Evolutionary conservation across 2,113 vertebrate species (phyloP), one percentile per base, ranked within the genome.

Genomic region (Eolophus roseicapilla): DNA sequence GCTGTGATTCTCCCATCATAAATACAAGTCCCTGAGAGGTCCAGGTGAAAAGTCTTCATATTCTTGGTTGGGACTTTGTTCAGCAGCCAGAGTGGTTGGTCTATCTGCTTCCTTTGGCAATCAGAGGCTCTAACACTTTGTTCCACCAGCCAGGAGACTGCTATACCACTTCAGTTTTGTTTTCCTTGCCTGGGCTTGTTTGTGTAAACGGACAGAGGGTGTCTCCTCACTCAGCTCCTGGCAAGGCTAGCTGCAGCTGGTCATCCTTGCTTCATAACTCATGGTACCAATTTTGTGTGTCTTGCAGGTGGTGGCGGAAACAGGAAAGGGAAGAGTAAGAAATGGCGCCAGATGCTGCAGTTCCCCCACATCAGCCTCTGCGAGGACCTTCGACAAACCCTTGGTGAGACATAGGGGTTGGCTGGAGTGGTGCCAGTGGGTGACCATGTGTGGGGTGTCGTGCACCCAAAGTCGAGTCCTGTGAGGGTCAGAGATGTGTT

Each of bases 261-360:
- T 39, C 15, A 4, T 69, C 60, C 27, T 83, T 89, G 37, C 31
- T 65, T 84, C 60, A 2, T 95, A 76, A 63, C 78, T 87, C 60
- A 86, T 3, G 31, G 64, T 74, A 5, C 52, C 6, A 2, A 60
- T 90, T 65, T n/a, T 89, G 52, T 90, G 53, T 97, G 86, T 86
- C 95, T 96, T 94, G 27, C 98, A 99, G 99, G 99, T 94, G 99
- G 99, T 10, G 99, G 98, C 0, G 99, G 99, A 63, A 99, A 99
- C 98, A 97, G 99, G 90, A 99, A 99, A 98, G 99, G 99, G 96
- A 99, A 99, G 95, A 99, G 99, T 94, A 99, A 99, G 98, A 99
- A 99, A 98, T 99, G 99, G 99, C 99, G 99, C 86, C 99, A 99
- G 98, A 99, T 99, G 99, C 98, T 99, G n/a, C 99, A 99, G 98